A percentile compares a stretch with the other conserved stretches of the same genome.
Evolutionary conservation across 2,113 vertebrate genomes (phyloP).

Genomic region (Xyrauchen texanus): DNA sequence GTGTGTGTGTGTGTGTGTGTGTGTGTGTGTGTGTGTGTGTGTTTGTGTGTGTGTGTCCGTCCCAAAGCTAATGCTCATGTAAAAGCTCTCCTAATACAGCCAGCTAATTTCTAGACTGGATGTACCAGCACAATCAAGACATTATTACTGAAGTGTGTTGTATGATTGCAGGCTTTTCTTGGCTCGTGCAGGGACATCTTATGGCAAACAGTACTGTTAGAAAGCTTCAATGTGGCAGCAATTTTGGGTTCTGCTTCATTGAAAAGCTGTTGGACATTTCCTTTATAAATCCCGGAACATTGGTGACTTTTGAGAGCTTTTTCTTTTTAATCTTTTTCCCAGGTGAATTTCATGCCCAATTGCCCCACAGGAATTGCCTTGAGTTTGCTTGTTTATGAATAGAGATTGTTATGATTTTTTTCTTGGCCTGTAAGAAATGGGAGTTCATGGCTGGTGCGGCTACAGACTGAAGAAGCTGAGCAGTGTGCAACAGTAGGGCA

Average conservation of each 20-base stretch:
- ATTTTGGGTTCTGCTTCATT: slow-evolving; percentile 59
- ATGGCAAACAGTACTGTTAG: slow-evolving; percentile 22
- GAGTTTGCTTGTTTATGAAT: slow-evolving; percentile 63
- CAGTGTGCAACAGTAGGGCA: background rate
- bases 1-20: too few species aligned
- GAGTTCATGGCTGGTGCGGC: background rate
- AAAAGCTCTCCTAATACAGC: slow-evolving; percentile 12
- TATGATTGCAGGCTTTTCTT: background rate
- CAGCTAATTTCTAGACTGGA: slow-evolving; percentile 18
- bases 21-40: too few species aligned
- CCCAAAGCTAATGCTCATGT: slow-evolving; percentile 27
- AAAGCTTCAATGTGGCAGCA: slow-evolving; percentile 67
- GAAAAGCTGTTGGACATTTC: slow-evolving; percentile 54
- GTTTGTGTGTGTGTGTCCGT: too few species aligned
- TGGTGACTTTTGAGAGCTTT: slow-evolving; percentile 36
- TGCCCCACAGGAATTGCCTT: slow-evolving; percentile 69
- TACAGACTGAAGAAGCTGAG: background rate
- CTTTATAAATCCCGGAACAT: slow-evolving; percentile 57
- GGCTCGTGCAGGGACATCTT: background rate
- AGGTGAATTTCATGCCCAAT: slow-evolving; percentile 67
- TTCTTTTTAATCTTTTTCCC: slow-evolving; percentile 30
- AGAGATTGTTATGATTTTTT: slow-evolving; percentile 66
- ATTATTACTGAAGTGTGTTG: slow-evolving; percentile 14
- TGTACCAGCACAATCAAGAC: slow-evolving; percentile 24
- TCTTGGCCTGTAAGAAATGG: background rate